Percentiles rank a stretch among this genome's conserved stretches.
These are phyloP conservation scores for Drosophila arizonae DNA, from an alignment of 1,140 invertebrate genomes.

Conservation along the genomic window DNA sequence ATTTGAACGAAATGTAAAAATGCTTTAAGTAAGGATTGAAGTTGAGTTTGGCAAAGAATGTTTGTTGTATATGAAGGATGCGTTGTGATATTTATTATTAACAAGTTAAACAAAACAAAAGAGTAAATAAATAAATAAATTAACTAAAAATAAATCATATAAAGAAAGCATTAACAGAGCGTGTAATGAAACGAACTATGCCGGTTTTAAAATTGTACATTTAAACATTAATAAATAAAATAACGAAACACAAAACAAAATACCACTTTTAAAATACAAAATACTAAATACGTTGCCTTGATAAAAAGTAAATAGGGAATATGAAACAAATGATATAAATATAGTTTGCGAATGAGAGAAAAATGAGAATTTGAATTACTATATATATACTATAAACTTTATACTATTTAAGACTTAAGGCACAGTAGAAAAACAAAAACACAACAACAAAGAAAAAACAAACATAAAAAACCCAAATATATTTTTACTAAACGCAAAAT, in stretches of 20 bases:
- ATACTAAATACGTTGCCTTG: conserved; percentile 73
- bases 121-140: conserved; percentile 31
- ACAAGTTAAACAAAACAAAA: conserved; percentile 60
- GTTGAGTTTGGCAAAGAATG: conserved; percentile 33
- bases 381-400: conserved; percentile 50
- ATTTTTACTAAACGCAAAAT: conserved; percentile 79
- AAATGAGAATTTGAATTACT: conserved; percentile 67
- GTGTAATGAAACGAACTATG: conserved; percentile 79
- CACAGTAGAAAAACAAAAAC: conserved; percentile 46
- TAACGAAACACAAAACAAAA: conserved; percentile 38
- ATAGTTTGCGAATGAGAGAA: conserved; percentile 48
- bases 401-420: conserved; percentile 53
- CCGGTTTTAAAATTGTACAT: conserved; percentile 80
- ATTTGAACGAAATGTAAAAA: conserved; percentile 36
- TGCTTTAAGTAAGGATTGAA: conserved; percentile 9
- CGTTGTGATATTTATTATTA: conserved; percentile 82
- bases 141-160: conserved; percentile 40
- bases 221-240: conserved; percentile 50
- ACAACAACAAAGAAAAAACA: neutral
- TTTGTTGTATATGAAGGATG: conserved; percentile 60
- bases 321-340: conserved; percentile 8
- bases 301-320: conserved; percentile 39
- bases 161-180: conserved; percentile 50
- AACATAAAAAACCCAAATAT: conserved; percentile 66
- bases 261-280: conserved; percentile 28